A percentile compares a stretch with the other conserved stretches of the same genome.
Evolutionary conservation across 2,888 invertebrate genomes (phyloP).

Genomic region (Steromphala cineraria): DNA sequence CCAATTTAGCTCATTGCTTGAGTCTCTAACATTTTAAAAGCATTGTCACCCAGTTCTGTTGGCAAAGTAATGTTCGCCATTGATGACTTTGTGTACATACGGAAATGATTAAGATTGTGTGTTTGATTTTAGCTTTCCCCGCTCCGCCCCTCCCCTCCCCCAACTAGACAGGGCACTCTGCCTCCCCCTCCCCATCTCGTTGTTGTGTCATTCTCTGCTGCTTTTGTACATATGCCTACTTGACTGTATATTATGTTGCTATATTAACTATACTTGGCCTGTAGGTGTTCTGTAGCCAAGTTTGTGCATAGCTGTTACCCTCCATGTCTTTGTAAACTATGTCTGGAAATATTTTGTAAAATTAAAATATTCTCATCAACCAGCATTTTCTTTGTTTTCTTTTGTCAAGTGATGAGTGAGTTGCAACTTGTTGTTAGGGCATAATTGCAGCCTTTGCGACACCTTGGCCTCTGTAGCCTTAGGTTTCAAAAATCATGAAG

Average conservation of each 20-base stretch:
- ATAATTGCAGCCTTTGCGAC: too few species aligned
- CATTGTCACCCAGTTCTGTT: not conserved
- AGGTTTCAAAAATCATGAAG: too few species aligned
- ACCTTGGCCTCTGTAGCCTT: too few species aligned
- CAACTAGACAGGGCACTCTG: not conserved
- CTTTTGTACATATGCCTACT: conserved; percentile 16
- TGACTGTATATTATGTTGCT: conserved; percentile 22
- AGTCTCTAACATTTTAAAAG: not conserved
- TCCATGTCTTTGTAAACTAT: conserved; percentile 29
- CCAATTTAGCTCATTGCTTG: not conserved
- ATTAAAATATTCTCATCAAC: conserved; percentile 32
- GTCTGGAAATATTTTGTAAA: conserved; percentile 34
- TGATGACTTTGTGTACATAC: not conserved
- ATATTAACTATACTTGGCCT: conserved; percentile 20
- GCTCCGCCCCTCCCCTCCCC: not conserved
- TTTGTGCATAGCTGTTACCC: conserved; percentile 27
- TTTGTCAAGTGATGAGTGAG: not conserved
- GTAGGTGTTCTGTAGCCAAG: conserved; percentile 19
- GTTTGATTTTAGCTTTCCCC: not conserved
- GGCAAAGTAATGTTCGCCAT: not conserved
- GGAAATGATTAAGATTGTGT: not conserved
- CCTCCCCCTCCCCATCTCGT: not conserved
- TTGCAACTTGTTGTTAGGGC: too few species aligned
- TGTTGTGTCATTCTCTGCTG: conserved; percentile 5
- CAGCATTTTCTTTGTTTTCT: not conserved